Evolutionary conservation across 2,797 vertebrate genomes (phyloP).

Genomic region (Parauchenoglanis ngamensis): DNA sequence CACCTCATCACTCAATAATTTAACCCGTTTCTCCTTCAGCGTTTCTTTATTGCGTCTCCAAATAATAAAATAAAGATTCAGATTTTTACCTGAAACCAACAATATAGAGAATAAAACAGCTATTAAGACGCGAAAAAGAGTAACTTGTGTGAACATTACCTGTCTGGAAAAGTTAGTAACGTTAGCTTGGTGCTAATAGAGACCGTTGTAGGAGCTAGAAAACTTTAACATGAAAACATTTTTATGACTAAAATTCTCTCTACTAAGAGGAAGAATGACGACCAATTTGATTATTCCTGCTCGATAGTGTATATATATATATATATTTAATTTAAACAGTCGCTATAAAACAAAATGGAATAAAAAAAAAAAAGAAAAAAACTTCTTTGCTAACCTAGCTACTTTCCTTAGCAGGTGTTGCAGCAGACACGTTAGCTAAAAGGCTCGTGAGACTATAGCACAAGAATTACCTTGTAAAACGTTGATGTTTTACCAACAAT

Average conservation of each 20-base stretch:
- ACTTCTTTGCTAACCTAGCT: not conserved
- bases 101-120: not conserved
- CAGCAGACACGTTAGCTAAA: not conserved
- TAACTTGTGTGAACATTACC: not conserved
- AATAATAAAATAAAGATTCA: too few relatives aligned
- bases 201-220: not conserved
- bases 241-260: too few relatives aligned
- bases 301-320: not conserved
- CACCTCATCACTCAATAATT: not conserved
- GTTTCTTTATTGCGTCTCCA: not conserved
- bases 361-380: not conserved
- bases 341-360: not conserved
- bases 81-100: not conserved
- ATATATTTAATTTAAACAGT: not conserved
- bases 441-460: not conserved
- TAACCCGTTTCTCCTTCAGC: accelerated
- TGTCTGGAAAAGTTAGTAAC: not conserved
- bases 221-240: not conserved
- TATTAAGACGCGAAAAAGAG: too few relatives aligned
- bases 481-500: not conserved
- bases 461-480: not conserved
- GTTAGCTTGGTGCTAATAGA: not conserved
- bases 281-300: not conserved
- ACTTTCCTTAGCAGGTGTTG: not conserved
- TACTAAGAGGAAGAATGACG: not conserved